phyloP scores from a whole-genome alignment of 2,888 invertebrate genomes.

The Netelia fuscicornis region DNA sequence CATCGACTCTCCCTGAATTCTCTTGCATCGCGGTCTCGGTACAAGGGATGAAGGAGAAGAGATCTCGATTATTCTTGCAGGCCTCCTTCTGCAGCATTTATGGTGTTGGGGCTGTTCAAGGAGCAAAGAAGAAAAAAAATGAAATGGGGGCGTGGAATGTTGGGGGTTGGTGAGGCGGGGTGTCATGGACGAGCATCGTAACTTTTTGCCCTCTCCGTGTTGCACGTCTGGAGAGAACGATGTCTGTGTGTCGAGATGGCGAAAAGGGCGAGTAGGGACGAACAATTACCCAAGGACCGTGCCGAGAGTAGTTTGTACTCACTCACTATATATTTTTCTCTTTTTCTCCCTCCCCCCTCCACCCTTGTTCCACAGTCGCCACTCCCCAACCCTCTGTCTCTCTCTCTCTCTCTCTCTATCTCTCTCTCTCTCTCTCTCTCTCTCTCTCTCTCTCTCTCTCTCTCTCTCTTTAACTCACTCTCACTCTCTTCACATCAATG shows the following conservation, averaged over 20 bases:
- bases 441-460: neutral
- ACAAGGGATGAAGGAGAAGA: too few species aligned
- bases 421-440: constrained; percentile 44
- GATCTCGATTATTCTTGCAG: neutral
- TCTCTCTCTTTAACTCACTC: constrained; percentile 54
- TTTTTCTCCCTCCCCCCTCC: constrained; percentile 64
- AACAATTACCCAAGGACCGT: constrained; percentile 42
- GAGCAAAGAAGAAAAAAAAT: neutral
- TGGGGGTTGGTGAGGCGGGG: neutral
- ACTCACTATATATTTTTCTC: neutral
- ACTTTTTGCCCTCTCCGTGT: constrained; percentile 34
- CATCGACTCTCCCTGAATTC: constrained; percentile 7
- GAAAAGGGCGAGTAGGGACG: constrained; percentile 42
- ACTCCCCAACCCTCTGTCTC: constrained; percentile 38
- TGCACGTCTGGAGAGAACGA: constrained; percentile 47
- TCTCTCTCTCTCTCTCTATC: neutral
- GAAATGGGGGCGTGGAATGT: neutral
- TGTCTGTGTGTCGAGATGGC: constrained; percentile 16
- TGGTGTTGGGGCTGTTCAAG: neutral
- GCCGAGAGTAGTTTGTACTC: constrained; percentile 26
- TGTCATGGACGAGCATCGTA: constrained; percentile 7
- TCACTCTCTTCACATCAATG: constrained; percentile 49
- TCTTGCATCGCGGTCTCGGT: neutral
- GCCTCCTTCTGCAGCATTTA: constrained; percentile 22
- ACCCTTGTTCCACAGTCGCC: constrained; percentile 62